A percentile compares a stretch with the other conserved stretches of the same genome.
Conservation (phyloP, 2,113 vertebrate species). For the Passer domesticus region DNA sequence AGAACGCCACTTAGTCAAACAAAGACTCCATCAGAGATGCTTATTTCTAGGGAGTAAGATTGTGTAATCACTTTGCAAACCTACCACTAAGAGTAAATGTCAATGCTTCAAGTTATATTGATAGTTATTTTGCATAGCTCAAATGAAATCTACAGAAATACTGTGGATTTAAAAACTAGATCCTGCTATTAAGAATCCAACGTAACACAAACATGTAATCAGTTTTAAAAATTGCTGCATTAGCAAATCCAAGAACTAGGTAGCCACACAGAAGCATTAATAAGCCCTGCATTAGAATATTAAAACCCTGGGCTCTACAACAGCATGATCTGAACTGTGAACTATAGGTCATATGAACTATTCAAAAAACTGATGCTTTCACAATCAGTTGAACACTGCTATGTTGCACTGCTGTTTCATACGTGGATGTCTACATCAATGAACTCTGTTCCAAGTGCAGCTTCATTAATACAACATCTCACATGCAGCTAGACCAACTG, state of each 20-base stretch:
- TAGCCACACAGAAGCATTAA: background rate
- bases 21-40: background rate
- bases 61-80: background rate
- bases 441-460: background rate
- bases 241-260: background rate
- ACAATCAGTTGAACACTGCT: background rate
- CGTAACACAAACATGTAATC: background rate
- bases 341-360: background rate
- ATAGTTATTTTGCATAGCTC: background rate
- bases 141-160: background rate
- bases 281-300: background rate
- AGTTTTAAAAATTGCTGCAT: background rate
- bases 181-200: background rate
- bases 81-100: background rate
- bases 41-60: background rate
- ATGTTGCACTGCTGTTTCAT: background rate
- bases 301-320: background rate
- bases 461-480: background rate
- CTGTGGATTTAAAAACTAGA: background rate
- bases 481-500: background rate
- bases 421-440: background rate
- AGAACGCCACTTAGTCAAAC: background rate
- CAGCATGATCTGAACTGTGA: background rate
- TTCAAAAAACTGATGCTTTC: background rate
- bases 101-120: background rate